Evolutionary conservation across 1,140 invertebrate species (phyloP), one percentile per base, ranked within the genome.

Genomic region (Drosophila sp.): DNA sequence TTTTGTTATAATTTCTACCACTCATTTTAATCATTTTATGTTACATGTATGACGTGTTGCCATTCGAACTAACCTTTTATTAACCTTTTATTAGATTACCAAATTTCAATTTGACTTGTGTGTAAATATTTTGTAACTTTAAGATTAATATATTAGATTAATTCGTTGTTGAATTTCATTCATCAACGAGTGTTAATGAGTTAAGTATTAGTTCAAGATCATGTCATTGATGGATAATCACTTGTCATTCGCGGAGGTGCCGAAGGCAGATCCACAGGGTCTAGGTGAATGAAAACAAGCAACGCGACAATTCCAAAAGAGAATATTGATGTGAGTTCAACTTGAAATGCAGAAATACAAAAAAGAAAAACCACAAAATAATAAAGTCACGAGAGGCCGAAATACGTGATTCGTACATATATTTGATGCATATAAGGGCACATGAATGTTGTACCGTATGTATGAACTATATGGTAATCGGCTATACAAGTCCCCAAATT

Each of bases 401-500:
- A 50, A 57, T 51, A n/a, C 25, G 21, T 11, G 50, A 11, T 25
- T n/a, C 7, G 36, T 8, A 61, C 56, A 51, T 29, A 63, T 46
- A 84, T 72, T 65, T 66, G 58, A 56, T 71, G 65, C 43, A 66
- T 63, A 72, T 72, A 67, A 59, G 63, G 63, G 70, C 64, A 72
- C 51, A 72, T 51, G 14, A 59, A 59, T 72, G 66, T 51, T 45
- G 51, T 18, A 41, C 53, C 61, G 59, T 61, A 71, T 48, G 48
- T 21, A 21, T 21, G 21, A 21, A 21, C 21, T 21, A 21, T 80
- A 86, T 84, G 80, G 63, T 65, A 86, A 83, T 83, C 59, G 45
- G 61, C 59, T 59, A 27, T 59, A 36, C 72, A 48, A 65, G 73
- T 80, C 62, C 78, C 69, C 45, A 81, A 74, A 77, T 76, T 72